Conservation (phyloP, 2,888 invertebrate species). For the Ellobium chinense region DNA sequence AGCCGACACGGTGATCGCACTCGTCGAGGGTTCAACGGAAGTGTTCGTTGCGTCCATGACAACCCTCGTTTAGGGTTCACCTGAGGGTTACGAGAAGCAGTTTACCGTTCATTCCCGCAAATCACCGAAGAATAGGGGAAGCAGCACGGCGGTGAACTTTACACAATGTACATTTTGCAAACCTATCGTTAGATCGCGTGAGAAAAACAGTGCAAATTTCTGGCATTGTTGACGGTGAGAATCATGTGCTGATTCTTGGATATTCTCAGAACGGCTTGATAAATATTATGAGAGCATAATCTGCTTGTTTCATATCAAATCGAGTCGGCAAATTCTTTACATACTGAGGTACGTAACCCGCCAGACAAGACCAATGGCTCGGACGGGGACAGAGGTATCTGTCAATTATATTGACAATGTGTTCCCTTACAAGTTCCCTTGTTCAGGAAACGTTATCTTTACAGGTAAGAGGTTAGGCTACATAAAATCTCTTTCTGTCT, state of each 20-base stretch:
- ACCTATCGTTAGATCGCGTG: too few relatives aligned
- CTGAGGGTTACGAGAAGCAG: too few relatives aligned
- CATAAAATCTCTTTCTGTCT: background rate
- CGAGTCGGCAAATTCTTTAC: too few relatives aligned
- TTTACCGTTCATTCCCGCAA: background rate
- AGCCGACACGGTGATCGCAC: background rate
- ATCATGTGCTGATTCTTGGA: too few relatives aligned
- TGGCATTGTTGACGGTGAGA: too few relatives aligned
- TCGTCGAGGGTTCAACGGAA: constrained; percentile 1
- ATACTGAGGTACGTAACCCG: background rate
- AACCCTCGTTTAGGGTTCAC: background rate
- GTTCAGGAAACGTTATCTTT: constrained; percentile 10
- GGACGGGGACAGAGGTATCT: background rate
- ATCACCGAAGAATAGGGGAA: background rate
- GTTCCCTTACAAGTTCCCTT: constrained; percentile 18
- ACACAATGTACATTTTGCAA: too few relatives aligned
- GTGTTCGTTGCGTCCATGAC: constrained; percentile 20
- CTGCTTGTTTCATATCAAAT: too few relatives aligned
- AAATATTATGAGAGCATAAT: too few relatives aligned
- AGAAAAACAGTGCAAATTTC: too few relatives aligned
- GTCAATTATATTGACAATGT: constrained; percentile 26
- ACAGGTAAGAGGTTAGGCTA: constrained; percentile 25
- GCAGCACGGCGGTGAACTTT: background rate
- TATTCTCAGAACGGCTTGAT: too few relatives aligned
- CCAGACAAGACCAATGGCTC: background rate